phyloP scores from a whole-genome alignment of 1,140 invertebrate species.

The Drosophila lini region DNA sequence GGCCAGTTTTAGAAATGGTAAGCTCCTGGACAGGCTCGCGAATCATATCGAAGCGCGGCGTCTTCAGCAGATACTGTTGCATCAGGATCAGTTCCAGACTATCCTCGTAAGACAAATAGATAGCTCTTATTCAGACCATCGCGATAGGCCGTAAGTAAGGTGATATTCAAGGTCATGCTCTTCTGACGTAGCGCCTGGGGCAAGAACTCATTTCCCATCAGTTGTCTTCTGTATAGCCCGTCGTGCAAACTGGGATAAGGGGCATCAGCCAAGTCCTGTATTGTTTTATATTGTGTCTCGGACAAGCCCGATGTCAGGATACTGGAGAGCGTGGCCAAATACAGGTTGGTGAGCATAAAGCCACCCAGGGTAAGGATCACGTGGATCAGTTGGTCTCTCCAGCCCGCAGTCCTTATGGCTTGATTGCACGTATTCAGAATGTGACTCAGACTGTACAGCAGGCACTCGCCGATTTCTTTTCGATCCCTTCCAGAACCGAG shows the following conservation, averaged over 20 bases:
- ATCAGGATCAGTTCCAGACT: slow-evolving; percentile 44
- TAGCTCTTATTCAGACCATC: slow-evolving; percentile 37
- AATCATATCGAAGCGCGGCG: slow-evolving; percentile 42
- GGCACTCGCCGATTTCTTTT: slow-evolving; percentile 37
- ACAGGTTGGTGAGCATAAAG: slow-evolving; percentile 64
- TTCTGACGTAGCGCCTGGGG: background rate
- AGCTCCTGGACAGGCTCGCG: background rate
- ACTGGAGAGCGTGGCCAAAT: slow-evolving; percentile 59
- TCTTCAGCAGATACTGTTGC: slow-evolving; percentile 56
- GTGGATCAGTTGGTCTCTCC: slow-evolving; percentile 23
- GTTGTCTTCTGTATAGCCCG: background rate
- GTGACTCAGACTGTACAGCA: slow-evolving; percentile 47
- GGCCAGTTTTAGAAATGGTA: slow-evolving; percentile 41
- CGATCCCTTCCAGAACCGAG: background rate
- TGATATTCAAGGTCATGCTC: background rate
- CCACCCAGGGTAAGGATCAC: slow-evolving; percentile 29
- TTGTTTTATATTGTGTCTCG: slow-evolving; percentile 47
- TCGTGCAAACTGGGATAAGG: slow-evolving; percentile 42
- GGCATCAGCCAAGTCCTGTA: slow-evolving; percentile 37
- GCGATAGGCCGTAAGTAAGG: slow-evolving; percentile 8
- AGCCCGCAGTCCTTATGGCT: background rate
- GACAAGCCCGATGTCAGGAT: slow-evolving; percentile 61
- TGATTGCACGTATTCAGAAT: slow-evolving; percentile 28
- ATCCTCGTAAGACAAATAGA: slow-evolving; percentile 41
- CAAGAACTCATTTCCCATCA: slow-evolving; percentile 3